Conservation (phyloP, 2,113 vertebrate genomes). For the Dipodomys stephensi region DNA sequence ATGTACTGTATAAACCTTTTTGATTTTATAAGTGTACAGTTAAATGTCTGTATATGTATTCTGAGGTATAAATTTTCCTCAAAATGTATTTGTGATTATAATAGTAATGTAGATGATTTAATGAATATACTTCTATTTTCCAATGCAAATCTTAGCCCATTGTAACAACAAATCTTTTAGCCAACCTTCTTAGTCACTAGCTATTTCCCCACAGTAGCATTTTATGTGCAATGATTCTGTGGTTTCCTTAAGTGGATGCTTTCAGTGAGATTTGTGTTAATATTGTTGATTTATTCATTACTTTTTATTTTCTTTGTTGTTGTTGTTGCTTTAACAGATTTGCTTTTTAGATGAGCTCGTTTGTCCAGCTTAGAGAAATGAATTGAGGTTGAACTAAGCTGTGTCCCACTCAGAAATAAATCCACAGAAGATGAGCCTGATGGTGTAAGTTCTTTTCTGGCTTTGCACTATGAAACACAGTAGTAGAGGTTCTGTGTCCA, state of each 20-base stretch:
- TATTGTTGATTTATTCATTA: conserved; percentile 9
- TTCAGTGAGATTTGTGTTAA: conserved; percentile 19
- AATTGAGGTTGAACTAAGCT: neutral
- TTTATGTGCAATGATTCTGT: conserved; percentile 29
- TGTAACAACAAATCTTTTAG: neutral
- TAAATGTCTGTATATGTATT: neutral
- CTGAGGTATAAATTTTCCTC: conserved; percentile 6
- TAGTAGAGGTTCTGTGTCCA: neutral
- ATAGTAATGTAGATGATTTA: neutral
- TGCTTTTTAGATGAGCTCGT: conserved; percentile 51
- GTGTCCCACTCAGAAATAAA: neutral
- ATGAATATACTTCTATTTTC: neutral
- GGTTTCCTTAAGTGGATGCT: conserved; percentile 27
- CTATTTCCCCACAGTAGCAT: neutral
- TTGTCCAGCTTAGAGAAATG: conserved; percentile 15
- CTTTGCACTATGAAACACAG: neutral
- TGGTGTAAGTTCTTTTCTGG: neutral
- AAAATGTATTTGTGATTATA: conserved; percentile 26
- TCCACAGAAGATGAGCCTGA: neutral
- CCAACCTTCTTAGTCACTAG: neutral
- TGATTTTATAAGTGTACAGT: neutral
- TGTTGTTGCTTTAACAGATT: conserved; percentile 51
- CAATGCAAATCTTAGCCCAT: neutral
- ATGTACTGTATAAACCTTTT: neutral
- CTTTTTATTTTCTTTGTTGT: neutral